Evolutionary conservation across 2,797 vertebrate genomes (phyloP), one percentile per base, ranked within the genome.

Genomic region (Nyctalus aviator): DNA sequence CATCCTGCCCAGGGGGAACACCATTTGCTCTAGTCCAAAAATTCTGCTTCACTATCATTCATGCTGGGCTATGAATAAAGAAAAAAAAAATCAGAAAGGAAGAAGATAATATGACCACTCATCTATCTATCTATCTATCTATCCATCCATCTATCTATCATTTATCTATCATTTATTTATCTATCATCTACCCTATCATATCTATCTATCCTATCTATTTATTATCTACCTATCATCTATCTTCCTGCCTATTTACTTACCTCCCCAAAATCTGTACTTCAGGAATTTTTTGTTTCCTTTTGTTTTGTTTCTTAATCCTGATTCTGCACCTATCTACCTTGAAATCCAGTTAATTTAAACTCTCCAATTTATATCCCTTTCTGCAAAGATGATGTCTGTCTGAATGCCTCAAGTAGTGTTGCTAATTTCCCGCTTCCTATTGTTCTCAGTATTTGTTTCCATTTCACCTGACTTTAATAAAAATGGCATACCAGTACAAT

Each of bases 351-450:
- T 85, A 69, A 94, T 37, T 69, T 66, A 71, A 76, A 91, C 17
- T 41, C 12, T 62, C 69, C 7, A 18, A 14, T 59, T 69, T 85
- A 5, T 66, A 55, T 57, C 66, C 14, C 75, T 17, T 59, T 44
- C 44, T 68, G 9, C 50, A 95, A 87, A 32, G 32, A 81, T 17
- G 21, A 27, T 62, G 8, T 50, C 30, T 66, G 15, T 50, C 30
- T 66, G 15, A 55, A 4, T 41, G 88, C 4, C 15, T 46, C 12
- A 12, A 27, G 35, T 13, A 53, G 20, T 59, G 5, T 55, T 90
- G 41, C 32, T 89, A 79, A 93, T 96, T 93, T 94, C 55, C 27
- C 21, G 37, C 48, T 78, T 94, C 82, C 20, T 78, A 71, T 82
- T 85, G 46, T 48, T 87, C 25, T 32, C 14, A 55, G 7, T 59